These are phyloP conservation scores for Zaprionus ghesquierei DNA, from an alignment of 1,140 invertebrate genomes.

Conservation along the genomic window DNA sequence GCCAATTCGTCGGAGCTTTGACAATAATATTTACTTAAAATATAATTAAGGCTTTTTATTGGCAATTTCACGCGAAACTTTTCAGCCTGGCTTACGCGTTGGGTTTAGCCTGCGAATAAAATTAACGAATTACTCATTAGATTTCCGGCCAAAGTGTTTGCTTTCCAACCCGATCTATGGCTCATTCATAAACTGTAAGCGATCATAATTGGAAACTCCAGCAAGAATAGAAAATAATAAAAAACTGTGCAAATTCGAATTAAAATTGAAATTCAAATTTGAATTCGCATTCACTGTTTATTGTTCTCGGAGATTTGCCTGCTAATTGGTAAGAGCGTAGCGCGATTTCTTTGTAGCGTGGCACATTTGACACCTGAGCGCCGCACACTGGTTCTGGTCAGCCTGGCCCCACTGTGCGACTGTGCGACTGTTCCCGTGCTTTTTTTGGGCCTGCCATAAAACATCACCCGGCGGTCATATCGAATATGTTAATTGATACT, in stretches of 20 bases:
- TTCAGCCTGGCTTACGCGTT: conserved; percentile 1
- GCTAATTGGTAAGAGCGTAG: conserved; percentile 59
- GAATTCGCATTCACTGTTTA: conserved; percentile 36
- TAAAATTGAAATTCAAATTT: not conserved
- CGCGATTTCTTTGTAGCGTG: conserved; percentile 37
- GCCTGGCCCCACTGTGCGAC: not conserved
- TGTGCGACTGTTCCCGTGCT: not conserved
- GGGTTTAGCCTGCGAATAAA: conserved; percentile 19
- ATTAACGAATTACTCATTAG: conserved; percentile 57
- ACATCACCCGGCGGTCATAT: conserved; percentile 50
- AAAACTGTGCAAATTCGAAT: not conserved
- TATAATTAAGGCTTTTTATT: conserved; percentile 63
- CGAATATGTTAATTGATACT: conserved; percentile 72
- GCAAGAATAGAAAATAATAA: conserved; percentile 30
- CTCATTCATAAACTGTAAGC: conserved; percentile 37
- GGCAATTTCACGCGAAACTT: conserved; percentile 59
- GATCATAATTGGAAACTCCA: conserved; percentile 55
- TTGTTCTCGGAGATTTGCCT: conserved; percentile 12
- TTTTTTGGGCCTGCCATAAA: conserved; percentile 21
- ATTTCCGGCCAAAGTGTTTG: conserved; percentile 12
- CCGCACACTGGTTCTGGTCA: conserved; percentile 5
- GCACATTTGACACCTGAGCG: conserved; percentile 49
- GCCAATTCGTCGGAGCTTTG: conserved; percentile 28
- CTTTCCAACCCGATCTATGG: conserved; percentile 9
- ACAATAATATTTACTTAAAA: conserved; percentile 59